Conservation (phyloP, 1,140 invertebrate species). For the Venustaconcha ellipsiformis region DNA sequence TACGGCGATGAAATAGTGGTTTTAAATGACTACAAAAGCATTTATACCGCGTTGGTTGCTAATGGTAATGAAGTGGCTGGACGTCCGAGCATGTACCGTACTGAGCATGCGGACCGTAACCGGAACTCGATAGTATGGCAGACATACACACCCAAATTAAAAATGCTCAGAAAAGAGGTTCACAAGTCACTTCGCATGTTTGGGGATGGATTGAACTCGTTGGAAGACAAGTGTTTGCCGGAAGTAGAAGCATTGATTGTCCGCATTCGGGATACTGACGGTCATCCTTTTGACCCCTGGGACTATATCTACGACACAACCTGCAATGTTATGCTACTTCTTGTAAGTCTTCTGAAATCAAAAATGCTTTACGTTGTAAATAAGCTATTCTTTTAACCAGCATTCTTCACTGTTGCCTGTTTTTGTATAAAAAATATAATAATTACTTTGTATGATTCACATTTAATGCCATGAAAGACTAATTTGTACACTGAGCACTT, state of each 20-base stretch:
- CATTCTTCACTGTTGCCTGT: no score
- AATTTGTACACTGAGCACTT: no score
- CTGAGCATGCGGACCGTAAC: constrained; percentile 34
- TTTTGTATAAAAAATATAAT: no score
- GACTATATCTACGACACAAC: constrained; percentile 44
- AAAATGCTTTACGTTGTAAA: no score
- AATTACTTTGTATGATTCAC: no score
- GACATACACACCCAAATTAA: constrained; percentile 53
- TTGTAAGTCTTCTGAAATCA: constrained; percentile 37
- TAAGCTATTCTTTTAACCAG: no score
- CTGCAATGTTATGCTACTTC: constrained; percentile 51
- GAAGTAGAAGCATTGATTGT: constrained; percentile 42
- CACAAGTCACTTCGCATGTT: constrained; percentile 50
- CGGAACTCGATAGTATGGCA: constrained; percentile 59
- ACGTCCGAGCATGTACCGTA: constrained; percentile 54
- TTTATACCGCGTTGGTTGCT: constrained; percentile 51
- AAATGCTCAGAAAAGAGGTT: constrained; percentile 47
- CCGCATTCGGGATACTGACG: constrained; percentile 18
- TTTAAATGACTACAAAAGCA: constrained; percentile 46
- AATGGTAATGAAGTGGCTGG: constrained; percentile 51
- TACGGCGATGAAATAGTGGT: constrained; percentile 55
- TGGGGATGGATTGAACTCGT: constrained; percentile 39
- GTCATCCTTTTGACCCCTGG: constrained; percentile 44
- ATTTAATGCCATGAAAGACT: no score
- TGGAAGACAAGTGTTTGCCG: constrained; percentile 43